A percentile compares a stretch with the other conserved stretches of the same genome.
These are phyloP conservation scores for Caenorhabditis sp. DNA, from an alignment of 2,888 invertebrate species.

Conservation along the genomic window DNA sequence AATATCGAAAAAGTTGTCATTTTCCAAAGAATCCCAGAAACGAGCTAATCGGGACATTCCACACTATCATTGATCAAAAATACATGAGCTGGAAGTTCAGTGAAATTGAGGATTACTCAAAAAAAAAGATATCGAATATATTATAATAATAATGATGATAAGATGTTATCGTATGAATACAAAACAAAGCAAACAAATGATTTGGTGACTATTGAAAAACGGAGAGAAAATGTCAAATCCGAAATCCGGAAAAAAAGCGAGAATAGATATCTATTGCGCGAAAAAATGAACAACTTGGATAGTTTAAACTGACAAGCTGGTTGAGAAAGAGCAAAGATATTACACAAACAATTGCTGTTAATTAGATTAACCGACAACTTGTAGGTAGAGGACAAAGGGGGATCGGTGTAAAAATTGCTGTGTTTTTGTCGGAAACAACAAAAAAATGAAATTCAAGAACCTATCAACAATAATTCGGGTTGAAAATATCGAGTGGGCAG, in stretches of 20 bases:
- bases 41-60: constrained; percentile 41
- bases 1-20: constrained; percentile 36
- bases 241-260: constrained; percentile 1
- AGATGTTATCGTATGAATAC: no score
- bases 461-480: no score
- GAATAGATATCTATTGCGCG: not conserved
- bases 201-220: constrained; percentile 7
- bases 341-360: constrained; percentile 1
- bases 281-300: not conserved
- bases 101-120: not conserved
- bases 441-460: no score
- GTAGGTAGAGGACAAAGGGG: not conserved
- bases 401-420: not conserved
- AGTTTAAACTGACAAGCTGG: not conserved
- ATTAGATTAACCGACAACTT: not conserved
- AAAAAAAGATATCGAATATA: no score
- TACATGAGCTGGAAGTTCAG: not conserved
- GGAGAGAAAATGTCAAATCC: constrained; percentile 3
- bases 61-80: not conserved
- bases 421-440: not conserved
- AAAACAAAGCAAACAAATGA: constrained; percentile 15
- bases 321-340: not conserved
- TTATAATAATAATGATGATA: no score
- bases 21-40: constrained; percentile 52
- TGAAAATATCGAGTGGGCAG: no score